Percentiles rank a stretch among this genome's conserved stretches.
Conservation (phyloP, 92 coral and sea anemone genomes). For the Epizoanthus scotinus region DNA sequence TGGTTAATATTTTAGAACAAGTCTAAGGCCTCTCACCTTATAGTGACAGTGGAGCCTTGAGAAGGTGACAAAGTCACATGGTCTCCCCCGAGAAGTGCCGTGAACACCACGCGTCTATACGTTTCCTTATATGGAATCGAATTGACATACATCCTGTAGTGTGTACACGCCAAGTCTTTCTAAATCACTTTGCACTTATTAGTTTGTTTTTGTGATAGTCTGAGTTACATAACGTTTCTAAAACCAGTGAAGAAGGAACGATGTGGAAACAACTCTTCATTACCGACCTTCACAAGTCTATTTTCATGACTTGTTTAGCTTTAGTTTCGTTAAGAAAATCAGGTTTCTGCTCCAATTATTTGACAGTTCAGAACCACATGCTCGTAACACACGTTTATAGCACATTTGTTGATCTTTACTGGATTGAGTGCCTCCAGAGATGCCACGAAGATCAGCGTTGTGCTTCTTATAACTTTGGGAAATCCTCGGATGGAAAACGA, state of each 20-base stretch:
- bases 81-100: too few relatives aligned
- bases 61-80: too few relatives aligned
- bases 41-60: too few relatives aligned
- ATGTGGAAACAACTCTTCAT: neutral
- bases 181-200: neutral
- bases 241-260: too few relatives aligned
- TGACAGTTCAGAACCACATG: neutral
- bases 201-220: neutral
- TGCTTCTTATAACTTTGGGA: constrained; percentile 10
- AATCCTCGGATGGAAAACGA: neutral
- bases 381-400: neutral
- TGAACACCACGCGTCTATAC: too few relatives aligned
- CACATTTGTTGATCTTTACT: neutral
- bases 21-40: too few relatives aligned
- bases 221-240: neutral
- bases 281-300: neutral
- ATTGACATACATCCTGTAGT: neutral
- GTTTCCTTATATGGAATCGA: constrained; percentile 12
- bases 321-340: neutral
- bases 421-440: constrained; percentile 7
- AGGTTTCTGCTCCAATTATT: neutral
- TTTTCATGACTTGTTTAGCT: neutral
- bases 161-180: neutral
- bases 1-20: too few relatives aligned
- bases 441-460: constrained; percentile 1